Evolutionary conservation across 2,797 vertebrate genomes (phyloP), one percentile per base, ranked within the genome.

Genomic region (Acanthornis magna): DNA sequence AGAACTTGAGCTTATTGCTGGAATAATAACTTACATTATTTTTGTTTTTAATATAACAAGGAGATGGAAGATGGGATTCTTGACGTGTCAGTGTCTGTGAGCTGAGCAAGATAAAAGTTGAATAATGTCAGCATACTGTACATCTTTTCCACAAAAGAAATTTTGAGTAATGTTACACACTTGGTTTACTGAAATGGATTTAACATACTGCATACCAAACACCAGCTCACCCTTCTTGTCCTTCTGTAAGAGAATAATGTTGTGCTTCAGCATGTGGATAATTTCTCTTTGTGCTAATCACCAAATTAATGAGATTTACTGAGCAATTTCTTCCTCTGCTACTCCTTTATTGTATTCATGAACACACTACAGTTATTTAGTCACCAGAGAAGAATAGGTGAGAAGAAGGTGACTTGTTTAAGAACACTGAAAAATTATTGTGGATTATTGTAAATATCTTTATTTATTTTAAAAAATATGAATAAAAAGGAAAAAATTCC

Each of bases 251-350:
- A 88, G 29, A 91, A 90, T 84, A 78, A 81, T 87, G 45, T 90
- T 91, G 66, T 88, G 83, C 90, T 91, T 89, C 78, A 74, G 48
- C n/a, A 71, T 60, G 67, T 89, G 50, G 42, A 83, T 85, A 88
- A 93, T 91, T 94, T 92, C 36, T 68, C 38, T 72, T 93, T 68
- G 40, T 78, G 67, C 29, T 88, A 95, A 81, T 91, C 51, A 72
- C 32, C 5, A 3, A 88, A 82, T 90, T 95, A 94, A 95, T 94
- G 85, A 91, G 74, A 86, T 75, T 72, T 89, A 47, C 32, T 71
- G 34, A 87, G 17, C 36, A 81, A 51, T 93, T 93, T 81, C 40
- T 91, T 93, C 40, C 60, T 86, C 63, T 82, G 23, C 8, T 86
- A 92, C 45, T 77, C 14, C 23, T 90, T 92, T 53, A 48, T 75